A percentile compares a stretch with the other conserved stretches of the same genome.
phyloP scores from a whole-genome alignment of 2,797 vertebrate species.

The Phrynocephalus vlangalii region DNA sequence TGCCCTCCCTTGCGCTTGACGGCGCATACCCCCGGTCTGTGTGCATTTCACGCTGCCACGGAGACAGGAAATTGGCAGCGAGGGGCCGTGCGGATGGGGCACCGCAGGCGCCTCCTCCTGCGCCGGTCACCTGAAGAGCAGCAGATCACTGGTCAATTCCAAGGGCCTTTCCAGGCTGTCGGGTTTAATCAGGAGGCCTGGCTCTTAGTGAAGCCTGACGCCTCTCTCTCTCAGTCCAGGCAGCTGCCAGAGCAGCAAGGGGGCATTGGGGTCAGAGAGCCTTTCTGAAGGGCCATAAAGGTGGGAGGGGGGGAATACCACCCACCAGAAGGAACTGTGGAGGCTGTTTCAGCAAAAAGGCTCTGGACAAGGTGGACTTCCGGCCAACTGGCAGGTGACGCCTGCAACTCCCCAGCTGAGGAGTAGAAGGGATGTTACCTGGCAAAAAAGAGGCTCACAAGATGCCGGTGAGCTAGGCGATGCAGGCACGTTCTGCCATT shows the following conservation, averaged over 20 bases:
- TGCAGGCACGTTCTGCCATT: background rate
- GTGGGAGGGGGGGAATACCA: background rate
- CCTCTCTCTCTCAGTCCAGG: too few species aligned
- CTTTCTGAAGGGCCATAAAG: background rate
- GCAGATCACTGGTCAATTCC: fast-evolving
- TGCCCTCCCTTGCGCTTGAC: background rate
- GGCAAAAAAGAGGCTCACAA: too few species aligned
- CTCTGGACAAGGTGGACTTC: too few species aligned
- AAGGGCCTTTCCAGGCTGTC: fast-evolving
- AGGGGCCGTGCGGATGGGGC: background rate
- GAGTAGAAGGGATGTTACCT: too few species aligned
- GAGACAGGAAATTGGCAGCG: fast-evolving
- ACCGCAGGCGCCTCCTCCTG: background rate
- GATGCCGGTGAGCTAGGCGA: too few species aligned
- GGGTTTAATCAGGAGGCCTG: fast-evolving
- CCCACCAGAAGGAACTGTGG: background rate
- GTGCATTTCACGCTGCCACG: constrained; percentile 1
- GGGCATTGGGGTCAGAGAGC: background rate
- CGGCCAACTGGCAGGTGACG: too few species aligned
- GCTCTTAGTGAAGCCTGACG: fast-evolving
- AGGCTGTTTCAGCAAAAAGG: background rate
- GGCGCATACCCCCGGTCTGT: background rate
- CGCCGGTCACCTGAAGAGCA: fast-evolving
- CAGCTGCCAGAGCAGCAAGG: background rate
- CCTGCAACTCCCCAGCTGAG: too few species aligned